Base-by-base conservation (phyloP, 2,797 vertebrate species). In the Myioborus melanocephalus region DNA sequence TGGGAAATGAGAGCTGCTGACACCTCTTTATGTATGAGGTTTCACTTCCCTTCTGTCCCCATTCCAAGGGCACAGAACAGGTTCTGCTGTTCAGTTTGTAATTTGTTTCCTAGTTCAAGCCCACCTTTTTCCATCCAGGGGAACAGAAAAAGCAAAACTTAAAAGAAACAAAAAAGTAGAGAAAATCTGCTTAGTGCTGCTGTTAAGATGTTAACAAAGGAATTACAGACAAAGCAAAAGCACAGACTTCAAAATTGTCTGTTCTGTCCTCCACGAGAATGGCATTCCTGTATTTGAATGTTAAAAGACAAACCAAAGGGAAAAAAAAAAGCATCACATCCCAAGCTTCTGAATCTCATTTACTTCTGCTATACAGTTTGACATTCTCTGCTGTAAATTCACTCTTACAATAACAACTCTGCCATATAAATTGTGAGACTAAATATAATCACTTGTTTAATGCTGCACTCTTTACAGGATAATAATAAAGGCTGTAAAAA, bases 51-150 rank as follows among this genome's bases (percentile, higher is more conserved):
- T 85, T 72, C 79, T 41, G 72, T 60, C 59, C 65, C 69, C 34
- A 59, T 66, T 57, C 94, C 90, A 96, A 94, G 94, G 92, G 79
- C 79, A 89, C 37, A 41, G 26, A 86, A 52, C 44, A 94, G 44
- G 63, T 81, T 78, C 61, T 83, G 49, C 72, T 60, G 20, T 32
- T 95, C 69, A 81, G n/a, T 53, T 6, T 21, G 12, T 37, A 50
- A 83, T 84, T 80, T 87, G 61, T 61, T 89, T 91, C 57, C 55
- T 56, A 78, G 18, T 23, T 46, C 26, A 66, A 90, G 34, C 24
- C 49, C 32, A 61, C 37, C 17, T 81, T 71, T 56, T 79, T 53
- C 34, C n/a, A 66, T 30, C 6, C 7, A 15, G 32, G 35, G 6
- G 10, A 35, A 47, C 11, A 28, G 5, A 44, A 34, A 39, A 66